Evolutionary conservation across 2,113 vertebrate genomes (phyloP), one percentile per base, ranked within the genome.

Genomic region (Rhineura floridana): DNA sequence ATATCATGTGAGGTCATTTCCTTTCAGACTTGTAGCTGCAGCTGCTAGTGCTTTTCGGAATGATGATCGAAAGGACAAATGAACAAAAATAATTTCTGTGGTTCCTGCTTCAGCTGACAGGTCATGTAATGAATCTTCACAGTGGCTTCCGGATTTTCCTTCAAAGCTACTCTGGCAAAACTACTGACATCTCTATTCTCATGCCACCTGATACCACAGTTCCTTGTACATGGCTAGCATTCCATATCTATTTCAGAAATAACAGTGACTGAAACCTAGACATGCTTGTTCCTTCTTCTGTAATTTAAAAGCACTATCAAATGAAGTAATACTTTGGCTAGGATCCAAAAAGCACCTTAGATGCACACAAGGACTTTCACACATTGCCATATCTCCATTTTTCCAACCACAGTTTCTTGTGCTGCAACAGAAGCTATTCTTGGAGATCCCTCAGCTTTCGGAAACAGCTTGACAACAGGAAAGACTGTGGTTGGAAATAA

Each of bases 61-160:
- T 39, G 83, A 79, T 30, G 77, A 90, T 94, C 83, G 93, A 91
- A 92, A 50, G 42, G 7, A 89, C 91, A 81, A 59, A 84, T 79
- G 79, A 92, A 87, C 77, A 91, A 93, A 95, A 89, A 85, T 85
- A 78, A 92, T 87, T 87, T 81, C 76, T 91, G 15, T 42, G 11
- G 73, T 70, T 69, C 25, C 33, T 62, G 15, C 79, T 88, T 83
- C 79, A 62, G 46, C 23, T 75, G 85, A 67, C 36, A 80, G 79
- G 36, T 81, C 30, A 72, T 39, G n/a, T 30, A 89, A 91, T 82
- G 90, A 94, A 89, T 39, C 39, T 81, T 72, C 48, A 8, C 0
- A 84, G 25, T 67, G 81, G 67, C 39, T 79, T 89, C 50, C 88
- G 48, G 86, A 80, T 88, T 90, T 88, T 3, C 33, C 90, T 84